Evolutionary conservation across 2,888 invertebrate genomes (phyloP).

Genomic region (Hirtodrosophila histrioides): DNA sequence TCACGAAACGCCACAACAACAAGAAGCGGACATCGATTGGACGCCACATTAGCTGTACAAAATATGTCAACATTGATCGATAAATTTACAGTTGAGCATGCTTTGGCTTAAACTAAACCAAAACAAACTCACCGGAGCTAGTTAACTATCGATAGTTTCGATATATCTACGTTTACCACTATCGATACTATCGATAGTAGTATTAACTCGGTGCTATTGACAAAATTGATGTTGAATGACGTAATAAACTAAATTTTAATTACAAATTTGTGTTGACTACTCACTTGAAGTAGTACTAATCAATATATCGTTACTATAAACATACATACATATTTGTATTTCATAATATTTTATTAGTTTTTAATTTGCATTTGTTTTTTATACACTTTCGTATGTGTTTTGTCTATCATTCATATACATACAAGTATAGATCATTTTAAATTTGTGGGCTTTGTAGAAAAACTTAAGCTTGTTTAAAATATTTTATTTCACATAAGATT

Average conservation of each 20-base stretch:
- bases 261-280: too few relatives aligned
- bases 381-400: slow-evolving; percentile 65
- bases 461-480: slow-evolving; percentile 64
- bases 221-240: slow-evolving; percentile 8
- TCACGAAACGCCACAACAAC: not conserved
- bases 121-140: slow-evolving; percentile 4
- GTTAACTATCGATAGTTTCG: slow-evolving; percentile 23
- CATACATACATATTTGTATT: slow-evolving; percentile 15
- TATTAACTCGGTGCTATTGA: slow-evolving; percentile 6
- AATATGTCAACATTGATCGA: not conserved
- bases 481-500: slow-evolving; percentile 58
- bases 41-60: slow-evolving; percentile 14
- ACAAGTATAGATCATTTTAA: slow-evolving; percentile 46
- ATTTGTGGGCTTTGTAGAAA: slow-evolving; percentile 74
- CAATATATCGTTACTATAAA: too few relatives aligned
- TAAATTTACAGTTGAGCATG: slow-evolving; percentile 12
- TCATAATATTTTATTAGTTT: slow-evolving; percentile 54
- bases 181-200: slow-evolving; percentile 21
- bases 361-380: slow-evolving; percentile 55
- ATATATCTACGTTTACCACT: not conserved
- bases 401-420: slow-evolving; percentile 46
- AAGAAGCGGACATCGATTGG: slow-evolving; percentile 25
- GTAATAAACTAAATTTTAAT: not conserved
- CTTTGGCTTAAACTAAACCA: too few relatives aligned
- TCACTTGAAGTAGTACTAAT: too few relatives aligned